Conservation (phyloP, 1,140 invertebrate genomes). For the Aleiodes sp. region DNA sequence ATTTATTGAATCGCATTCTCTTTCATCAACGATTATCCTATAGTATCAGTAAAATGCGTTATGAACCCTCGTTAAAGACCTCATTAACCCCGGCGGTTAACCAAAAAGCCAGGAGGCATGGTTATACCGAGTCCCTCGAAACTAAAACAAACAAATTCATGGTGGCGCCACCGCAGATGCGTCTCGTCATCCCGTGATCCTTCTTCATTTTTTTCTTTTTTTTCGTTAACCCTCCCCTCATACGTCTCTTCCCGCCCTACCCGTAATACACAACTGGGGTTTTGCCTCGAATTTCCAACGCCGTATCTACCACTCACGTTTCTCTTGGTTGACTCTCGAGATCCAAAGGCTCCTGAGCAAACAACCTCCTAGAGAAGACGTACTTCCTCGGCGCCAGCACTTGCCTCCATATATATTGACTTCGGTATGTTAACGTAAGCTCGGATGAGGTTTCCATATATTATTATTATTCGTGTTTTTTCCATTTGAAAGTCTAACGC, state of each 20-base stretch:
- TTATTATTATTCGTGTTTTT: too few relatives aligned
- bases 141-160: slow-evolving; percentile 63
- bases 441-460: too few relatives aligned
- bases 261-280: background rate
- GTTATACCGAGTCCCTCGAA: slow-evolving; percentile 22
- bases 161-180: slow-evolving; percentile 64
- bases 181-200: slow-evolving; percentile 52
- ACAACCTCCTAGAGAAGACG: slow-evolving; percentile 46
- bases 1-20: slow-evolving; percentile 37
- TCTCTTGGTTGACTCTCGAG: slow-evolving; percentile 10
- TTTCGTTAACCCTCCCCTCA: background rate
- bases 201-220: slow-evolving; percentile 32
- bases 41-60: slow-evolving; percentile 24
- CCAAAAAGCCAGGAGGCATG: slow-evolving; percentile 28
- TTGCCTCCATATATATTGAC: slow-evolving; percentile 38
- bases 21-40: slow-evolving; percentile 13
- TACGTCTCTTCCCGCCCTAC: background rate
- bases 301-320: slow-evolving; percentile 14
- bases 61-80: slow-evolving; percentile 54
- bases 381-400: slow-evolving; percentile 47
- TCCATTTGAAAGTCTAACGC: too few relatives aligned
- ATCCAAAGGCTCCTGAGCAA: slow-evolving; percentile 57
- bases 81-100: slow-evolving; percentile 53
- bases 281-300: slow-evolving; percentile 50
- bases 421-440: too few relatives aligned